Conservation (phyloP, 35 echinoderm and acorn worm genomes). For the Chiridota heheva region DNA sequence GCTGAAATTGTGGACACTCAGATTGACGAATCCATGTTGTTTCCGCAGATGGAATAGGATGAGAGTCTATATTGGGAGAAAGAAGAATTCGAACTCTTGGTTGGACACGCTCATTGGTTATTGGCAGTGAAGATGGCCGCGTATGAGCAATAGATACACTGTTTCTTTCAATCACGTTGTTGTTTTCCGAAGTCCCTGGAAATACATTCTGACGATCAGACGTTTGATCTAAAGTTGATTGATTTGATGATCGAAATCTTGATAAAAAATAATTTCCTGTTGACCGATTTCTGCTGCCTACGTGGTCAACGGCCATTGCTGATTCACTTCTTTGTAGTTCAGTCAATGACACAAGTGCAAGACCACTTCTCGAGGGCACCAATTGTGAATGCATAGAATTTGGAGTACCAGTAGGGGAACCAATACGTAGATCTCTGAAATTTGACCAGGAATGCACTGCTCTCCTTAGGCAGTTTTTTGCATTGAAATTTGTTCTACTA, state of each 20-base stretch:
- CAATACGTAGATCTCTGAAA: slow-evolving; percentile 43
- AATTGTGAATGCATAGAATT: slow-evolving; percentile 44
- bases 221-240: background rate
- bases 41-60: slow-evolving; percentile 44
- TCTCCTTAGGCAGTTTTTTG: slow-evolving; percentile 19
- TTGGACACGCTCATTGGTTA: slow-evolving; percentile 22
- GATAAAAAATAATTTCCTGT: background rate
- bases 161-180: background rate
- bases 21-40: slow-evolving; percentile 49
- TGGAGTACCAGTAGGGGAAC: slow-evolving; percentile 32
- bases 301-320: background rate
- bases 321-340: too few relatives aligned
- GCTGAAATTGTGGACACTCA: slow-evolving; percentile 34
- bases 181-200: background rate
- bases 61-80: slow-evolving; percentile 45
- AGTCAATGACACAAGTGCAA: slow-evolving; percentile 40
- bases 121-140: slow-evolving; percentile 39
- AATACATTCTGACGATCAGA: background rate
- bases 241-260: background rate
- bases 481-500: slow-evolving; percentile 25
- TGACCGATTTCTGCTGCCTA: background rate
- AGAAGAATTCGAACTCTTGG: slow-evolving; percentile 39
- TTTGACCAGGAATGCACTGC: slow-evolving; percentile 48
- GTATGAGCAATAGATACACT: too few relatives aligned
- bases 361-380: slow-evolving; percentile 35